Conservation (phyloP, 2,797 vertebrate genomes). For the Danionella dracula region DNA sequence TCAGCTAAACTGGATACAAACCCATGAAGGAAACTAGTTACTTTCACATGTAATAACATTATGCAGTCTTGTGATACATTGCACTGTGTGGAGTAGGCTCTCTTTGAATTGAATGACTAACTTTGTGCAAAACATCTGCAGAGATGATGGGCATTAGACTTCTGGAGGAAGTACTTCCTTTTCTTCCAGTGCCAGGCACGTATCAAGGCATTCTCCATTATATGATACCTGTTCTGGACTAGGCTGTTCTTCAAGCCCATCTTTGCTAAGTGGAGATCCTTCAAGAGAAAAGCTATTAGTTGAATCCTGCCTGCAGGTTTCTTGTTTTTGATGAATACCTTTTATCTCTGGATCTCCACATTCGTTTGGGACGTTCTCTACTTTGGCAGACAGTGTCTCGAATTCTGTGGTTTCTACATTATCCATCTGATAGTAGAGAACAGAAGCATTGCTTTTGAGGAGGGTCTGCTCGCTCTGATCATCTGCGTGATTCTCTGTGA, state of each 20-base stretch:
- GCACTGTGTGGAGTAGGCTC: slow-evolving; percentile 54
- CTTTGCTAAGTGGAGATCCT: slow-evolving; percentile 53
- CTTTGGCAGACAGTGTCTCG: slow-evolving; percentile 52
- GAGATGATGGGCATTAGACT: slow-evolving; percentile 54
- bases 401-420: slow-evolving; percentile 60
- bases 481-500: slow-evolving; percentile 68
- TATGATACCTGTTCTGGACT: slow-evolving; percentile 21
- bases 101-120: slow-evolving; percentile 64
- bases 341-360: slow-evolving; percentile 36
- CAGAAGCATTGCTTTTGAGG: slow-evolving; percentile 63
- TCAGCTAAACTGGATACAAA: slow-evolving; percentile 30
- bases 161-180: slow-evolving; percentile 67
- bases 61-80: slow-evolving; percentile 32
- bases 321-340: slow-evolving; percentile 51
- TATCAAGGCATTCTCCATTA: slow-evolving; percentile 49
- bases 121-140: slow-evolving; percentile 80
- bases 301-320: slow-evolving; percentile 51
- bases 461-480: slow-evolving; percentile 39
- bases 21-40: slow-evolving; percentile 27
- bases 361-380: slow-evolving; percentile 39
- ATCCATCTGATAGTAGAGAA: slow-evolving; percentile 76
- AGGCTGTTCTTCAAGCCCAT: neutral
- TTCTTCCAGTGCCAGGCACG: slow-evolving; percentile 48
- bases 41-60: slow-evolving; percentile 25
- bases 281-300: slow-evolving; percentile 56